phyloP scores from a whole-genome alignment of 2,797 vertebrate species.

The Sebastes diaconus region DNA sequence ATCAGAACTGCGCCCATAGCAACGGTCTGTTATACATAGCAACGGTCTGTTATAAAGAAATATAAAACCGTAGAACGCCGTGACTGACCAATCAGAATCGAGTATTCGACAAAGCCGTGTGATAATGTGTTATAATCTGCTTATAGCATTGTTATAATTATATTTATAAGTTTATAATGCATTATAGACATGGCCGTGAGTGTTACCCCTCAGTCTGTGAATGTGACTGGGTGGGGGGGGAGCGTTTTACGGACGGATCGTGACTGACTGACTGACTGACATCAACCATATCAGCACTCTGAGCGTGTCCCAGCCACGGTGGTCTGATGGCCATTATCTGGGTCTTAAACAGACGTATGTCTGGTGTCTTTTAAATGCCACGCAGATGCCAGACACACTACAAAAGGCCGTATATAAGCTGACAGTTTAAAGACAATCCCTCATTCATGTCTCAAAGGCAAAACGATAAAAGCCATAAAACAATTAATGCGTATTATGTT shows the following conservation, averaged over 20 bases:
- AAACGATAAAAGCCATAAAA: conserved; percentile 23
- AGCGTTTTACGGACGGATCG: conserved; percentile 28
- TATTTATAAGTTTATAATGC: background rate
- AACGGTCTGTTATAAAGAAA: too few species aligned
- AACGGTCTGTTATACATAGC: too few species aligned
- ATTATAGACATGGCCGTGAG: background rate
- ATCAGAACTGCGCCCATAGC: too few species aligned
- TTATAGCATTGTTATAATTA: too few species aligned
- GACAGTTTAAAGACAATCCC: conserved; percentile 32
- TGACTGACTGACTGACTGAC: conserved; percentile 25
- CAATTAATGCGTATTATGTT: conserved; percentile 12
- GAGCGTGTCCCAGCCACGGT: conserved; percentile 49
- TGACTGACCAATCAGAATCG: too few species aligned
- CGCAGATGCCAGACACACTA: conserved; percentile 55
- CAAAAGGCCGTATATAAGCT: conserved; percentile 25
- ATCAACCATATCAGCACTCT: conserved; percentile 65
- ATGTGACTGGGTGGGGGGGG: background rate
- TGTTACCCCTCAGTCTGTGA: background rate
- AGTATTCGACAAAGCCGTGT: too few species aligned
- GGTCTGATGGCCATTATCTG: conserved; percentile 69
- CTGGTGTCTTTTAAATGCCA: conserved; percentile 68
- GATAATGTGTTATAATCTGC: too few species aligned
- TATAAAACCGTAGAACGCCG: fast-evolving
- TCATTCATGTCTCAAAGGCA: conserved; percentile 32
- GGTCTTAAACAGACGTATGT: conserved; percentile 62